Base-by-base conservation (phyloP, 2,888 invertebrate species). In the Harpagoxenus sublaevis region DNA sequence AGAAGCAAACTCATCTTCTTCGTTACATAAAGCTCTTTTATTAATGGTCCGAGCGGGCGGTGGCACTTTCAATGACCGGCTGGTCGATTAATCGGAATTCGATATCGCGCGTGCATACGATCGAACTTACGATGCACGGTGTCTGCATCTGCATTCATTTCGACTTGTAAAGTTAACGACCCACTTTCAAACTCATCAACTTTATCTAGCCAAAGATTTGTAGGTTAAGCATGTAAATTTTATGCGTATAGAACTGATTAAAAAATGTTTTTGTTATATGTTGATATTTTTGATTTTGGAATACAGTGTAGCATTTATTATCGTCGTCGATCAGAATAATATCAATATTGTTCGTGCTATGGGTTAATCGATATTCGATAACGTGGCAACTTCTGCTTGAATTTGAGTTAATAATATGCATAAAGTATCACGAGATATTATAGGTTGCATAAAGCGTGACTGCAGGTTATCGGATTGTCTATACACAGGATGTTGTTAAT, bases 81-180 rank as follows among this genome's bases (percentile, higher is more conserved):
- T 92, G 91, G 94, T 94, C 95, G 95, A 95, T 95, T 95, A 94
- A 95, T 95, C 94, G 94, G 94, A 94, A 94, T 94, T 94, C 94
- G 94, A 95, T 95, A 94, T 91, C 87, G 89, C 83, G 74, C 75
- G 57, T 81, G 84, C 68, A 85, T 84, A 81, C 68, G 85, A 84
- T 84, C 86, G 75, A 81, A 53, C 15, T 45, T 73, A 73, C 74
- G 45, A 53, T 45, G 84, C 66, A 60, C 53, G 39, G n/a, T 55
- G 42, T 39, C 35, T 42, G 85, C 28, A 53, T 55, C 55, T 51
- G 86, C 55, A 55, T 75, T 85, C 68, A 39, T 79, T 78, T 60
- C 48, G 60, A 66, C 62, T 81, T 57, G 55, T 60, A 81, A 75
- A 63, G 75, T 53, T 77, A 55, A 82, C 63, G 82, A 65, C 6